A percentile compares a stretch with the other conserved stretches of the same genome.
These are phyloP conservation scores for Mesodorylaimus sp. DNA, from an alignment of 2,888 invertebrate species.

Conservation along the genomic window DNA sequence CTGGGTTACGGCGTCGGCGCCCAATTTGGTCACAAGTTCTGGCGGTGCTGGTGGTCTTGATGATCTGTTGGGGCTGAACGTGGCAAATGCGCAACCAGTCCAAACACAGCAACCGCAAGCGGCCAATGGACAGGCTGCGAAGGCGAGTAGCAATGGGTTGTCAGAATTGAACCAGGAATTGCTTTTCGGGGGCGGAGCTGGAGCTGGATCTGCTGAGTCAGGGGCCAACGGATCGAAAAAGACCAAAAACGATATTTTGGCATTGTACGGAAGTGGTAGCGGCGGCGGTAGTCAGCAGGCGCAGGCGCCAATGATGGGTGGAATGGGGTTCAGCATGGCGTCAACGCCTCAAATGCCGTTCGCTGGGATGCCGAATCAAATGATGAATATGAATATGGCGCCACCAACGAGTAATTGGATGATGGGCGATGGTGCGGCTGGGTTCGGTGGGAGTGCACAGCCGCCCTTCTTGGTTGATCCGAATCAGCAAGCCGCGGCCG, in stretches of 20 bases:
- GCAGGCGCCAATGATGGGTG: no score
- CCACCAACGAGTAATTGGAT: no score
- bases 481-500: no score
- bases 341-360: no score
- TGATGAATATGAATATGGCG: no score
- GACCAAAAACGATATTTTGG: conserved; percentile 5
- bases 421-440: no score
- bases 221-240: not conserved
- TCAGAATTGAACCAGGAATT: not conserved
- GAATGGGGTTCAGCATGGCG: no score
- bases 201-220: not conserved
- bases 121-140: not conserved
- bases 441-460: no score
- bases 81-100: not conserved
- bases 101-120: not conserved
- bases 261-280: not conserved
- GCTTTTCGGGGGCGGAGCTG: not conserved
- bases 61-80: not conserved
- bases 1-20: not conserved
- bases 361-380: no score
- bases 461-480: no score
- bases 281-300: not conserved
- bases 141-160: not conserved
- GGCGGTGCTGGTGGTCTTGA: not conserved
- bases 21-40: not conserved